Percentiles rank a stretch among this genome's conserved stretches.
Conservation (phyloP, 2,797 vertebrate genomes). For the Sebastolobus alascanus region DNA sequence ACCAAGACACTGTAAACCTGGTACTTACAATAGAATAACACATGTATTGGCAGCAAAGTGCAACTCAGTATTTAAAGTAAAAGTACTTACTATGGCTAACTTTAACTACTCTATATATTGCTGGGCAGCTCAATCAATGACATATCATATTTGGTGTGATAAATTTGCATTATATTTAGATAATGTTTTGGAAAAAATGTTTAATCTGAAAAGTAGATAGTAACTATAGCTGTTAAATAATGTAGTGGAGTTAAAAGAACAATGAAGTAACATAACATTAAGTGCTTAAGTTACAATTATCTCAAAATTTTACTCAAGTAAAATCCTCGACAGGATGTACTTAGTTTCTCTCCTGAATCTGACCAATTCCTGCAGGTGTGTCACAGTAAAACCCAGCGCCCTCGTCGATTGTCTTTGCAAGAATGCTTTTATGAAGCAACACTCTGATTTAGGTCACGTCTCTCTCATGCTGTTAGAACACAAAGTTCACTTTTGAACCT, state of each 20-base stretch:
- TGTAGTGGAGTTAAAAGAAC: background rate
- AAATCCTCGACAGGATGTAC: background rate
- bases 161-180: background rate
- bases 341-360: background rate
- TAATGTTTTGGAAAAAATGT: fast-evolving
- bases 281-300: background rate
- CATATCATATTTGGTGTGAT: background rate
- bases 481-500: background rate
- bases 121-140: background rate
- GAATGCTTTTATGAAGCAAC: background rate
- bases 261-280: too few species aligned
- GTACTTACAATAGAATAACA: background rate
- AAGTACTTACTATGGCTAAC: background rate
- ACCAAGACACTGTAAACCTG: background rate
- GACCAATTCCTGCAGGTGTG: background rate
- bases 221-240: background rate
- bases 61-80: background rate
- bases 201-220: background rate
- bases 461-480: background rate
- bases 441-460: background rate
- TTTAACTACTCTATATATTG: too few species aligned
- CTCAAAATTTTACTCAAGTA: background rate
- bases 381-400: background rate
- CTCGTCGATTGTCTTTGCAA: background rate
- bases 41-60: fast-evolving